Evolutionary conservation across 2,888 invertebrate genomes (phyloP).

Genomic region (Galerucella calmariensis): DNA sequence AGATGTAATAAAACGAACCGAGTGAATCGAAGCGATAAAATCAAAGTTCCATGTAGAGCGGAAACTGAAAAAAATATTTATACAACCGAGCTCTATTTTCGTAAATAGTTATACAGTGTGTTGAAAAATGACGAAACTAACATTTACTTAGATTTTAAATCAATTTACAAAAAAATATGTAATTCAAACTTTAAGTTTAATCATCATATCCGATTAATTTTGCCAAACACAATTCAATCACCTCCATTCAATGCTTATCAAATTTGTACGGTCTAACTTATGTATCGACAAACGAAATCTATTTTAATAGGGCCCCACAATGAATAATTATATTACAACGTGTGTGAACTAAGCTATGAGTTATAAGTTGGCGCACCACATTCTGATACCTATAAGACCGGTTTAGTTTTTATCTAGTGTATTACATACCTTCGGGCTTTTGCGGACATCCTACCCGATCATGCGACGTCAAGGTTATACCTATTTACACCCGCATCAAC

Average conservation of each 20-base stretch:
- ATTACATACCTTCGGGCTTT: slow-evolving; percentile 31
- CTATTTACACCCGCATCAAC: slow-evolving; percentile 35
- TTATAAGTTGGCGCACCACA: not conserved
- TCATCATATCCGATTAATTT: too few species aligned
- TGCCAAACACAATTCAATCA: too few species aligned
- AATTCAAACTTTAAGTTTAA: too few species aligned
- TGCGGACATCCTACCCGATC: slow-evolving; percentile 42
- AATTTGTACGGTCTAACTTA: too few species aligned
- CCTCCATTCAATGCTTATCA: too few species aligned
- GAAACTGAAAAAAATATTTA: not conserved
- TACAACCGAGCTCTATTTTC: not conserved
- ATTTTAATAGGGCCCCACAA: not conserved
- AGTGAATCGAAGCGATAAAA: not conserved
- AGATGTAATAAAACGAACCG: not conserved
- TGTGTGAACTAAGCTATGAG: not conserved
- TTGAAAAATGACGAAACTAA: too few species aligned
- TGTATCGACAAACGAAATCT: not conserved
- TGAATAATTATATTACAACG: not conserved
- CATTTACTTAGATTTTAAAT: too few species aligned
- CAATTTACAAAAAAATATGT: too few species aligned
- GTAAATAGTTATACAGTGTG: too few species aligned
- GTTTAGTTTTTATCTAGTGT: slow-evolving; percentile 21
- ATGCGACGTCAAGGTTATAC: slow-evolving; percentile 35
- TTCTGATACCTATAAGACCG: slow-evolving; percentile 5
- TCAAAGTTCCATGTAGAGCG: not conserved